Conservation (phyloP, 2,888 invertebrate species). For the Trichogramma evanescens region DNA sequence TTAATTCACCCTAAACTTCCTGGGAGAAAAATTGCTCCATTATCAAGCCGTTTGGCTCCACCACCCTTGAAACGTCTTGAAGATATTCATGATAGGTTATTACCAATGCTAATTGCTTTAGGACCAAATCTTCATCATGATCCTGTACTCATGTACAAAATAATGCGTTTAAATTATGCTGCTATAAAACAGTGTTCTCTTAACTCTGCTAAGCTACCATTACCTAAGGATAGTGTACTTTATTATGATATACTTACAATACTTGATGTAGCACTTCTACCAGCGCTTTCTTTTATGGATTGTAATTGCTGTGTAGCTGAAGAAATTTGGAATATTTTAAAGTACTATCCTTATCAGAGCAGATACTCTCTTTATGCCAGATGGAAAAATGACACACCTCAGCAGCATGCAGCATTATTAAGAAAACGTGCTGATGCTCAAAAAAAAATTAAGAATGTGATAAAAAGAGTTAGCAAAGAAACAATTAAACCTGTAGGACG, state of each 20-base stretch:
- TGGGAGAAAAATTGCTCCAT: constrained; percentile 48
- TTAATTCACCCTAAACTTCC: constrained; percentile 66
- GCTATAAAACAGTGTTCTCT: constrained; percentile 40
- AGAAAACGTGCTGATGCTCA: constrained; percentile 78
- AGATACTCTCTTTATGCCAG: constrained; percentile 82
- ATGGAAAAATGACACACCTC: constrained; percentile 90
- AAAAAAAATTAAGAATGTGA: constrained; percentile 88
- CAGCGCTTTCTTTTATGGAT: constrained; percentile 84
- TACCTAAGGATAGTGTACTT: constrained; percentile 48
- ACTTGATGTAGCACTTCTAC: constrained; percentile 82
- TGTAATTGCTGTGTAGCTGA: constrained; percentile 95
- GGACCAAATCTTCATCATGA: constrained; percentile 86
- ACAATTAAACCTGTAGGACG: constrained; percentile 96
- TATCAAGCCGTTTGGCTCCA: constrained; percentile 58
- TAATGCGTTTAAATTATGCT: constrained; percentile 52
- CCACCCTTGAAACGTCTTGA: constrained; percentile 61
- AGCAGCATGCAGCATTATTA: constrained; percentile 75
- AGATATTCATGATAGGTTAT: constrained; percentile 66
- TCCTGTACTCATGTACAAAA: constrained; percentile 84
- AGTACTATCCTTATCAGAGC: constrained; percentile 78
- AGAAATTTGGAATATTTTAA: constrained; percentile 89
- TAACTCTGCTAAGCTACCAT: constrained; percentile 38
- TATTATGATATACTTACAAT: constrained; percentile 80
- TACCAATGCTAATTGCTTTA: constrained; percentile 78
- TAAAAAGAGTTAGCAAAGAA: constrained; percentile 97